A percentile compares a stretch with the other conserved stretches of the same genome.
phyloP scores from a whole-genome alignment of 2,113 vertebrate genomes.

The Deroptyus accipitrinus region DNA sequence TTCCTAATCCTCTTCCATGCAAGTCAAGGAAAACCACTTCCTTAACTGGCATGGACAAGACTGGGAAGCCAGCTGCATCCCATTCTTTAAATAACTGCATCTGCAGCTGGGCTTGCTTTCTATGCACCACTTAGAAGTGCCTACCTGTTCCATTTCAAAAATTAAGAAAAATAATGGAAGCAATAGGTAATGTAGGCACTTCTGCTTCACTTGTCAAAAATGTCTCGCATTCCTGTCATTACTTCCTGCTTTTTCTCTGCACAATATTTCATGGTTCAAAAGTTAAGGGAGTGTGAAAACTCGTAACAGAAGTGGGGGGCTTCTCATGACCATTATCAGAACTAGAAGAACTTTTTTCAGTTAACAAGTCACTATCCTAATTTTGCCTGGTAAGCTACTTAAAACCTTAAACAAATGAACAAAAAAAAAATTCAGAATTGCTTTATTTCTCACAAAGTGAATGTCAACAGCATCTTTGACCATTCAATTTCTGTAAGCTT shows the following conservation, averaged over 20 bases:
- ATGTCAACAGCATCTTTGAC: not conserved
- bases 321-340: not conserved
- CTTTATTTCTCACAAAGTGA: not conserved
- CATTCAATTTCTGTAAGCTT: not conserved
- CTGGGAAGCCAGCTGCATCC: not conserved
- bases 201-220: not conserved
- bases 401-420: not conserved
- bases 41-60: not conserved
- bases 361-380: not conserved
- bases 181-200: not conserved
- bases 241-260: not conserved
- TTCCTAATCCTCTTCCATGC: constrained; percentile 27
- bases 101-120: not conserved
- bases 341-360: not conserved
- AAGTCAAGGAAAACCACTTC: constrained; percentile 26
- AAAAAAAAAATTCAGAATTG: not conserved
- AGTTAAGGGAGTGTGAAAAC: not conserved
- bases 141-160: not conserved
- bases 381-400: not conserved
- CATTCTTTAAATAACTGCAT: not conserved
- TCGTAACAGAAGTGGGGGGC: not conserved
- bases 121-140: not conserved
- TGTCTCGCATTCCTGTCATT: constrained; percentile 4
- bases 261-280: not conserved
- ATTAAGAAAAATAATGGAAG: not conserved